Base-by-base conservation (phyloP, 2,888 invertebrate species). In the Polydrusus pterygomalis region DNA sequence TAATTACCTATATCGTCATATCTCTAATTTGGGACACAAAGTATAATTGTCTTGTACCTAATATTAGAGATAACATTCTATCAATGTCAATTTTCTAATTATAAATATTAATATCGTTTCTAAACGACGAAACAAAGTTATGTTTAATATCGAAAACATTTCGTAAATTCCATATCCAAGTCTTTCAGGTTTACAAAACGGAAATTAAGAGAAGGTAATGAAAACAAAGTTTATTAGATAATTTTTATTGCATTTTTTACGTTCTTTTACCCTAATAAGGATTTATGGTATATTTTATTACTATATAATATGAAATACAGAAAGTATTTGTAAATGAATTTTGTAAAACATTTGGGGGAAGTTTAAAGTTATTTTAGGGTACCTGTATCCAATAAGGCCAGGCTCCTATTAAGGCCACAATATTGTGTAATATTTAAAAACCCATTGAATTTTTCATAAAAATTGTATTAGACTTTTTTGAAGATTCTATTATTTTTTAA, bases 201-300 rank as follows among this genome's bases (percentile, higher is more conserved):
- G 40, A 70, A 60, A 75, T 75, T 56, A 70, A 58, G 65, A 51
- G 45, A 70, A 63, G 38, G 70, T 67, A 75, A 71, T 75, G 65
- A 75, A 75, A 75, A 70, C 70, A 65, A 65, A 64, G 60, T 75
- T 75, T 75, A 75, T 70, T 75, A 65, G 70, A 70, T 75, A 70
- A 75, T 70, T 75, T 71, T 75, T 75, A 75, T 75, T 30, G 38
- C 56, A 71, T 67, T 65, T 58, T 65, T 70, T 65, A 75, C 65
- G 67, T 54, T 30, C 60, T 34, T 18, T 18, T 63, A 54, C 63
- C 49, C 58, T 70, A 74, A 69, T 65, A 70, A 64, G 47, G 17
- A 40, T 67, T 67, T 67, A 67, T 67, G 67, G 54, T 54, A 67
- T 67, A 40, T 67, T 51, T 74, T 34, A 64, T 72, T 56, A 47